phyloP scores from a whole-genome alignment of 2,888 invertebrate species.

The Heliconius ismenius region DNA sequence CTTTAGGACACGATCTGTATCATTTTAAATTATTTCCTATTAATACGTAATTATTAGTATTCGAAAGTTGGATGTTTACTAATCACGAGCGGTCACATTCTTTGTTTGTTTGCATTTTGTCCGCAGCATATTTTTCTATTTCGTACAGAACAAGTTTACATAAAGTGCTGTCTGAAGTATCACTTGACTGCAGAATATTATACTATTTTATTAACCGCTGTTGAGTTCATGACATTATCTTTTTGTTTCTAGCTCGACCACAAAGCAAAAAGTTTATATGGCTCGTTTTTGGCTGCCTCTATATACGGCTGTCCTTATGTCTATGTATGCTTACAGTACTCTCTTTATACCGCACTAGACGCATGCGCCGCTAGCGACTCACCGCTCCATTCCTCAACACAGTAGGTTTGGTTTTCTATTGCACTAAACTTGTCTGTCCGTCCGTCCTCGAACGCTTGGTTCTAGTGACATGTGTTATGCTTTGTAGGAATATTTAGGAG shows the following conservation, averaged over 20 bases:
- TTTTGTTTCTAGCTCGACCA: constrained; percentile 78
- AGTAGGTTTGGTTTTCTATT: constrained; percentile 51
- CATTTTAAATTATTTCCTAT: constrained; percentile 52
- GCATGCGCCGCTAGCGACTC: constrained; percentile 63
- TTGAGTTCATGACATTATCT: constrained; percentile 71
- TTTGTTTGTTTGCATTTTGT: constrained; percentile 64
- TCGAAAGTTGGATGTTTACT: constrained; percentile 52
- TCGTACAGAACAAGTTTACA: constrained; percentile 34
- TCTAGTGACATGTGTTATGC: constrained; percentile 44
- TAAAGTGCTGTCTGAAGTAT: constrained; percentile 30
- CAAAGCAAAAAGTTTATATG: constrained; percentile 80
- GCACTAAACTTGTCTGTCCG: constrained; percentile 66
- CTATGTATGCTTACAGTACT: constrained; percentile 80
- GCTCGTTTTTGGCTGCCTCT: constrained; percentile 81
- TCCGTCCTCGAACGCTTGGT: constrained; percentile 65
- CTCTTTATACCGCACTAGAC: constrained; percentile 66
- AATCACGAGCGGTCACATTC: constrained; percentile 66
- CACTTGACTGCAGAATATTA: constrained; percentile 46
- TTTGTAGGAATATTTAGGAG: constrained; percentile 16
- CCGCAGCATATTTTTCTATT: constrained; percentile 49
- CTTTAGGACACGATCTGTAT: constrained; percentile 65
- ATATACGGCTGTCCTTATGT: constrained; percentile 80
- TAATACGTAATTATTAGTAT: constrained; percentile 46
- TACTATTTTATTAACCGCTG: constrained; percentile 55
- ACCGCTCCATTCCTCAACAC: constrained; percentile 51